Evolutionary conservation across 2,797 vertebrate genomes (phyloP), one percentile per base, ranked within the genome.

Genomic region (Gymnopithys bicolor): DNA sequence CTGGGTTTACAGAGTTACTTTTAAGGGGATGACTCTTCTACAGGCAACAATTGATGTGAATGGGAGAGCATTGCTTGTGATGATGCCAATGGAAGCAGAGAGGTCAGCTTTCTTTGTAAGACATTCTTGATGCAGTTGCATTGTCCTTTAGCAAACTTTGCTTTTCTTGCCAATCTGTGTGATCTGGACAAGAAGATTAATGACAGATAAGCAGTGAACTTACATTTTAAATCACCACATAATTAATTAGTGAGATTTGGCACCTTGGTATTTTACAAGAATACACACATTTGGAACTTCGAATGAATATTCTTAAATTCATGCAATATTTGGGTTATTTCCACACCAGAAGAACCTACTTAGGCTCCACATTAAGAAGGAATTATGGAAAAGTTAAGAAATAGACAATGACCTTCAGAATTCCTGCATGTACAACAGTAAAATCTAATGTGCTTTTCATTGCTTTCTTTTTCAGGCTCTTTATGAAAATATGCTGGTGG

Each of bases 401-500:
- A 71, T 18, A 58, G 33, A 35, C 21, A 59, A 3, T 28, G 53
- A 27, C 13, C 7, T 73, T 76, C 13, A 48, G 27, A 89, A 55
- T 85, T 80, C 21, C 33, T 92, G 7, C 22, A 53, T 45, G 10
- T 84, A 19, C 35, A 87, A 41, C 23, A 62, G 2, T 32, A 43
- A 77, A 90, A 73, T 33, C 41, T 94, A 60, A 94, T 32, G 6
- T 64, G 1, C 22, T 84, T 92, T 77, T 73, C 70, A 32, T 32
- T 71, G 35, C 33, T 89, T 87, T 95, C 4, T 8, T 94, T 95
- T 78, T 46, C 96, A 99, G 99, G 99, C 99, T 37, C 98, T 99
- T 68, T 99, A 99, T 80, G 99, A 99, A 95, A 99, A 99, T 96
- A 99, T 99, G 99, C 96, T 99, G 94, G 99, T 99, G 95, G 99